Evolutionary conservation across 2,888 invertebrate species (phyloP), one percentile per base, ranked within the genome.

Genomic region (Apamea monoglypha): DNA sequence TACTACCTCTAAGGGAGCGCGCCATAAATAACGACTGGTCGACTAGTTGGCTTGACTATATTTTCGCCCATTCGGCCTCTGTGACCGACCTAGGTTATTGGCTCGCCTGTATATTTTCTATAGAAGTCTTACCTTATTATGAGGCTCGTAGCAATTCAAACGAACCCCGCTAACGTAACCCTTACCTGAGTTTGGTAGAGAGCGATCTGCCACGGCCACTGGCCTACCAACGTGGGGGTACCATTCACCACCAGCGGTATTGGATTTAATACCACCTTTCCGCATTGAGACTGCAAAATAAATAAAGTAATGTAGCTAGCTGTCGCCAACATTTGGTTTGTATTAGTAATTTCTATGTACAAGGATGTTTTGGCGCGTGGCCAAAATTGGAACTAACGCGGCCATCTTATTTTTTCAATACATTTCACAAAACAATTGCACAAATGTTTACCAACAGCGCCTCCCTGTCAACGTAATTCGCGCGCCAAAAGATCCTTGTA

Each of bases 151-250:
- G 61, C 21, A 71, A 61, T 71, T 71, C n/a, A 61, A 61, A 61
- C 21, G 61, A 40, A n/a, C 14, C n/a, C 14, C n/a, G 40, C n/a
- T 61, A 40, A 40, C 4, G n/a, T 36, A n/a, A 40, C 68, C 81
- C 79, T 96, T 91, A 97, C 97, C 94, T 96, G 96, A 0, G 97
- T 97, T 87, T 97, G 97, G 90, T 98, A 98, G 0, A 98, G 91
- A 0, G 98, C 98, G 18, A 97, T 97, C 92, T 98, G 98, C 98
- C 98, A 98, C 0, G 98, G 98, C 97, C 97, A 98, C 88, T 98
- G 97, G 0, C 97, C 98, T 80, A 97, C 97, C 59, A 96, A 91
- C 0, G 97, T 97, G 0, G 96, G 96, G 47, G 97, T 96, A 0
- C 98, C 98, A 84, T 97, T 96, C 8, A 97, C 97, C 73, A 98